Evolutionary conservation across 2,113 vertebrate genomes (phyloP), one percentile per base, ranked within the genome.

Genomic region (Actinemys pallida): DNA sequence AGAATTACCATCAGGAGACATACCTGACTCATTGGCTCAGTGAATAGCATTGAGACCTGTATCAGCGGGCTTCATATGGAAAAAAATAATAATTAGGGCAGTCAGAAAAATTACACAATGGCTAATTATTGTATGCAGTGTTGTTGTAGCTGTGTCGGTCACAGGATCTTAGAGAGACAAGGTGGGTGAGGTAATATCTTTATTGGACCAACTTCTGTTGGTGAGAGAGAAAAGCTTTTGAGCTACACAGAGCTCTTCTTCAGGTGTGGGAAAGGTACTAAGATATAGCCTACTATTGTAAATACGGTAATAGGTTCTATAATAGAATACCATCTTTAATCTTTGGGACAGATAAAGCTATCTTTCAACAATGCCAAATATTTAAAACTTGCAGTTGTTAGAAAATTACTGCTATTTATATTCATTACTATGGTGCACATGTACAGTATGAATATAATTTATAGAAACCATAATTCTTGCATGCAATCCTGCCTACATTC

Each of bases 1-100:
- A 82, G 94, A 97, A 94, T 39, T 94, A 94, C 92, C 96, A 97
- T 95, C 94, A 97, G 89, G 96, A 98, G 96, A 97, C 94, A 82
- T 53, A 96, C 53, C 95, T 95, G 81, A 84, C 10, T 78, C 95
- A 79, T 29, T 69, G 83, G 80, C 93, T 90, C 88, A 96, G 50
- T 47, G 76, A 94, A 69, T 92, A 94, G 76, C 25, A 2, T 56
- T 80, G 83, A 94, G 92, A 97, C 81, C 88, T 85, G 50, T 78
- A 96, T 95, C 93, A 96, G 75, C 90, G 93, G 94, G 84, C 65
- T 93, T 89, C 89, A 91, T 52, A 80, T 69, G 42, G 90, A 89
- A 95, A 82, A 96, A 96, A 47, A 89, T 16, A 95, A 87, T 84
- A 97, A 94, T 82, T 92, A 88, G 87, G 94, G 81, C 89, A 47